Evolutionary conservation across 2,797 vertebrate genomes (phyloP), one percentile per base, ranked within the genome.

Genomic region (Melanotaenia maccullochi): DNA sequence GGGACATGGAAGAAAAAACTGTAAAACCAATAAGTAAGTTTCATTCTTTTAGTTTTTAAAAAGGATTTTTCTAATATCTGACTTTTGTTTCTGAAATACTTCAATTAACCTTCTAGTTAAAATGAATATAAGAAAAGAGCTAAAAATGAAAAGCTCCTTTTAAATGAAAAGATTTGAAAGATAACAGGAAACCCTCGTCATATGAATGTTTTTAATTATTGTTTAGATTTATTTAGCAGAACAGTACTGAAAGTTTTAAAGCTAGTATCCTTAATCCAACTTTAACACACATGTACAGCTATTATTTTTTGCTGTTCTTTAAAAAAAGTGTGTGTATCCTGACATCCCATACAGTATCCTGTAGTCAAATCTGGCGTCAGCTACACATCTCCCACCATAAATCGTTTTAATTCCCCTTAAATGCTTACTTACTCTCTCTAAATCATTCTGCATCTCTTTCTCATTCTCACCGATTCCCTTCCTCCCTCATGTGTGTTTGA

Each of bases 401-500:
- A 24, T 24, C 22, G 7, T 18, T 40, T 40, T 42, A 16, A 42
- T 16, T 18, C 14, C 7, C 14, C 40, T 18, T 5, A 42, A 42
- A 42, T 42, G 40, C 18, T n/a, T 47, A 18, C 20, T 47, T n/a
- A 9, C 20, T n/a, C 4, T n/a, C 44, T 47, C 20, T 22, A 52
- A 52, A 24, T 12, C n/a, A 20, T 52, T 75, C 20, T 32, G 36
- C 47, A 42, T 28, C 40, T 58, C 14, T 14, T 22, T 22, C 16
- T 60, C 9, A 14, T 28, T 33, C 4, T 49, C 57, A 1, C 22
- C 49, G 40, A 16, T 35, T 71, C 52, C 65, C 57, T 62, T 60
- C 71, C 74, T 69, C 59, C 52, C 42, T 25, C 11, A 24, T 69
- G 81, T 61, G 81, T 90, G 80, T 92, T 89, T 91, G 84, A 65